Evolutionary conservation across 2,888 invertebrate species (phyloP).

Genomic region (Cosmia trapezina): DNA sequence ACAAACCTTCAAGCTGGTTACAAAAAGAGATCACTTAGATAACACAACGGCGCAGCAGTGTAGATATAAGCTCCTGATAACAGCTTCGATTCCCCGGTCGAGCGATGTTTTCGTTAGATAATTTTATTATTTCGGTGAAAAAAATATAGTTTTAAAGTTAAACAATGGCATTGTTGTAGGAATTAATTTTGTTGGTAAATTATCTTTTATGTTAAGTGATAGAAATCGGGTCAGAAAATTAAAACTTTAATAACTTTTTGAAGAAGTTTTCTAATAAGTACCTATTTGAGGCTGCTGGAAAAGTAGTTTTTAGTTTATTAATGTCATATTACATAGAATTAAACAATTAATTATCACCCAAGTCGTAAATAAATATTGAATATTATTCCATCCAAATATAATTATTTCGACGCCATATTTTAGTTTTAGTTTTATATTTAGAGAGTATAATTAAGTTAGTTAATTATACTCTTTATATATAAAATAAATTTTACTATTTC

Average conservation of each 20-base stretch:
- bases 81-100: constrained; percentile 83
- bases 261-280: background rate
- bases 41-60: constrained; percentile 69
- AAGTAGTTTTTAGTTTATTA: background rate
- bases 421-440: no score
- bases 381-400: background rate
- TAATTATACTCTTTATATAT: no score
- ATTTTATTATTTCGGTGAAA: constrained; percentile 79
- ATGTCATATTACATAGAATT: background rate
- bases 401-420: background rate
- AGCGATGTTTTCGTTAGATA: constrained; percentile 81
- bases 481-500: no score
- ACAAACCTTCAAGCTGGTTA: constrained; percentile 65
- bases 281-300: background rate
- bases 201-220: constrained; percentile 23
- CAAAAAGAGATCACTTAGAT: constrained; percentile 76
- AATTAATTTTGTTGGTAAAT: constrained; percentile 40
- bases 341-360: background rate
- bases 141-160: constrained; percentile 70
- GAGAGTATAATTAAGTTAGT: no score
- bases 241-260: constrained; percentile 10
- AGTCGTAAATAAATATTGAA: background rate
- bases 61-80: constrained; percentile 82
- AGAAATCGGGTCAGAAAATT: constrained; percentile 6
- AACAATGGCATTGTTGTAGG: constrained; percentile 74